Conservation (phyloP, 2,113 vertebrate genomes). For the Mohoua ochrocephala region DNA sequence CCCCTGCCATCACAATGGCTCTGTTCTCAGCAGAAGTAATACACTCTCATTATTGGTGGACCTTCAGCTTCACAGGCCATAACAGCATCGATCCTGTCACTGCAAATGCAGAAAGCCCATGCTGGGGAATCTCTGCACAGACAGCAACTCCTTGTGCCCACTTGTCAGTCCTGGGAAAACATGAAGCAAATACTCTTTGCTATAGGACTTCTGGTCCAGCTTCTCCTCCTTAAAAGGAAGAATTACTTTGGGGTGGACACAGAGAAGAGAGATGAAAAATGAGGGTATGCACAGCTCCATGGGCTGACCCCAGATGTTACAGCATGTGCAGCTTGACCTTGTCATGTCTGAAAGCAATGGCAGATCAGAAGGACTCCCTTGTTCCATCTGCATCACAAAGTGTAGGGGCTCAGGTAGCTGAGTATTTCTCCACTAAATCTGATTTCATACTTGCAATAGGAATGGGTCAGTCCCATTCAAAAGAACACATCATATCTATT, state of each 20-base stretch:
- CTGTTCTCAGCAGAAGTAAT: constrained; percentile 21
- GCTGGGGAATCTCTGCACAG: background rate
- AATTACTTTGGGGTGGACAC: background rate
- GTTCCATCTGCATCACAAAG: background rate
- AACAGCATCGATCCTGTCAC: background rate
- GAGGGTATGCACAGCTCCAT: background rate
- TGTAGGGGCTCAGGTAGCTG: accelerated
- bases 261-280: background rate
- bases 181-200: background rate
- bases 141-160: background rate
- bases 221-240: background rate
- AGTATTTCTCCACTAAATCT: background rate
- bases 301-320: background rate
- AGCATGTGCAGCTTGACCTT: background rate
- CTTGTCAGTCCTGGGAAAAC: background rate
- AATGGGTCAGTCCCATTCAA: background rate
- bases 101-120: background rate
- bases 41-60: constrained; percentile 1
- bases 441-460: background rate
- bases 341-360: background rate
- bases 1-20: background rate
- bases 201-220: background rate
- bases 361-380: background rate
- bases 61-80: constrained; percentile 36
- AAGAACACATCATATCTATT: background rate